Conservation (phyloP, 2,797 vertebrate genomes). For the Danio kyathit region DNA sequence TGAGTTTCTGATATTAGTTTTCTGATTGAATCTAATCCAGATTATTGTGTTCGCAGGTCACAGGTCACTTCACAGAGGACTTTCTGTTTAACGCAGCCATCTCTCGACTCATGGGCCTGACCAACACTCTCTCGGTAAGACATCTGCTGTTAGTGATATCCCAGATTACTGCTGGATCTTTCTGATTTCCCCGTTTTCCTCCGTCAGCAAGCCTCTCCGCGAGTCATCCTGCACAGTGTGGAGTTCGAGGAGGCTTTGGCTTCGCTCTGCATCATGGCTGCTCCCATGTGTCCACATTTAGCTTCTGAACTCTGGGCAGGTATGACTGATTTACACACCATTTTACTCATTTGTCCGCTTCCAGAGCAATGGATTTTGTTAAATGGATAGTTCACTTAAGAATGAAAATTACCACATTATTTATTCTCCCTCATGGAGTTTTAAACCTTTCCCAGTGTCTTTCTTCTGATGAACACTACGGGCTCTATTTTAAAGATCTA, state of each 20-base stretch:
- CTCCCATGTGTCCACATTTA: slow-evolving; percentile 93
- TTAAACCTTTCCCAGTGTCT: too few species aligned
- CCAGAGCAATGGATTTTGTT: too few species aligned
- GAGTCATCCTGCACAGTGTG: slow-evolving; percentile 85
- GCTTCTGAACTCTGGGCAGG: slow-evolving; percentile 98
- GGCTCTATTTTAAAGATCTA: too few species aligned
- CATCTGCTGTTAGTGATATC: not conserved
- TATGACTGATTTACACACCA: slow-evolving; percentile 61
- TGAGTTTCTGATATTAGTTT: too few species aligned
- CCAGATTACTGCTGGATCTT: not conserved
- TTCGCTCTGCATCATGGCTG: slow-evolving; percentile 85
- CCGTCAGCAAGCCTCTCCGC: slow-evolving; percentile 81
- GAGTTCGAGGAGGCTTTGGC: slow-evolving; percentile 94
- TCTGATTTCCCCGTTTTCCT: too few species aligned
- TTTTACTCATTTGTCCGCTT: too few species aligned
- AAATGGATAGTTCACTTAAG: too few species aligned
- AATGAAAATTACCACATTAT: too few species aligned
- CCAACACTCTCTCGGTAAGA: slow-evolving; percentile 87
- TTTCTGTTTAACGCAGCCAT: slow-evolving; percentile 91
- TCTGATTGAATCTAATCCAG: too few species aligned
- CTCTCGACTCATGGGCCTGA: slow-evolving; percentile 92
- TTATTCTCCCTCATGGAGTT: too few species aligned
- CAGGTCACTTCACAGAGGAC: slow-evolving; percentile 87
- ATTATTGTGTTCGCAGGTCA: slow-evolving; percentile 81
- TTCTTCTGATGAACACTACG: too few species aligned